phyloP scores from a whole-genome alignment of 2,797 vertebrate species.

The Hydrophis major region DNA sequence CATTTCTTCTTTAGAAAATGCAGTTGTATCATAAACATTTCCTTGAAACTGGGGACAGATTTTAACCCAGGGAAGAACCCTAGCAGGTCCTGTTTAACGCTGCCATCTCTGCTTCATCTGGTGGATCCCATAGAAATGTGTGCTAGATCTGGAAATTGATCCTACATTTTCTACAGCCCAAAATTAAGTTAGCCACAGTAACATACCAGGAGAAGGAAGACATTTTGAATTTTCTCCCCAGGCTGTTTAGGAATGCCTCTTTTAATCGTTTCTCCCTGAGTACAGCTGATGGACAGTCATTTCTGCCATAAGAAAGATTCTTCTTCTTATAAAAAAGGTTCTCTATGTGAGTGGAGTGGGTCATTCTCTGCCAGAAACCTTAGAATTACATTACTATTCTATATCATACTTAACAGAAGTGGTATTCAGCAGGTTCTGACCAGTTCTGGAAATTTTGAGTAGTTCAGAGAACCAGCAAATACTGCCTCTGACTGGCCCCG shows the following conservation, averaged over 20 bases:
- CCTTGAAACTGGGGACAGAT: background rate
- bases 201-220: background rate
- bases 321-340: background rate
- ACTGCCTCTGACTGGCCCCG: no score
- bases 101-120: background rate
- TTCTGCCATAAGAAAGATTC: background rate
- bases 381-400: background rate
- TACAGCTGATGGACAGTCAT: background rate
- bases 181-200: background rate
- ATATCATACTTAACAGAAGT: background rate
- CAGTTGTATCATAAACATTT: background rate
- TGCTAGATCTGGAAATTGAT: background rate
- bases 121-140: background rate
- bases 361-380: background rate
- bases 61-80: background rate
- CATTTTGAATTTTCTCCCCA: background rate
- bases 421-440: no score
- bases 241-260: background rate
- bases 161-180: background rate
- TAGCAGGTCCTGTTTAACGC: background rate
- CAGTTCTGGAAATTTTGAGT: no score
- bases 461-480: no score
- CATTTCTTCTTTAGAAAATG: background rate
- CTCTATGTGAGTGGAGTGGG: background rate
- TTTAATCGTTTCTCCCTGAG: background rate